Evolutionary conservation across 1,140 invertebrate species (phyloP), one percentile per base, ranked within the genome.

Genomic region (Pseudomyrmex cubaensis): DNA sequence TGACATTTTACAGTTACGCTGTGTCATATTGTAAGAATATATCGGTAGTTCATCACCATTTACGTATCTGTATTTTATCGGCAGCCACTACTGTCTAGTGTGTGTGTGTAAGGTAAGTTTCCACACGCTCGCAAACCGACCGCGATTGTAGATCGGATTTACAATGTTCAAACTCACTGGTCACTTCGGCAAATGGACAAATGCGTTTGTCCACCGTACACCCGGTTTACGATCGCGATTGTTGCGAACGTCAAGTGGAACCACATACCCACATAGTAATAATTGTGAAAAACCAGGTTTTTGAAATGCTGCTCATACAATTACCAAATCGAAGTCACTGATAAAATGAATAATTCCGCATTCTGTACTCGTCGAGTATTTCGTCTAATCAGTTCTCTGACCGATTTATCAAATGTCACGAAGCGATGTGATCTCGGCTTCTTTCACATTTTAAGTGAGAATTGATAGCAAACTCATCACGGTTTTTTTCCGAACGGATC

Each of bases 341-440:
- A 35, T 77, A 35, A n/a, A 56, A 44, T n/a, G 20, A 9, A 56
- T 44, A 7, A 76, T 56, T 20, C 15, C 66, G 13, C 57, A 77
- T 67, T 52, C 48, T 67, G 54, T 0, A 20, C n/a, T 54, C n/a
- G 12, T 56, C n/a, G 15, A 77, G 44, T 63, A 62, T 64, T n/a
- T 66, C 8, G 5, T 2, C n/a, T 44, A 76, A 76, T 76, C 22
- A 76, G 35, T 1, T 76, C 15, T 46, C 17, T 17, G 7, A 52
- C 50, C 46, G 15, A 64, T 63, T 76, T n/a, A 66, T 77, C 20
- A 10, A 63, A 15, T 63, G 20, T 63, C 50, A 56, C 9, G 12
- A 67, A 35, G 25, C 12, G 62, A 77, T 25, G 35, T 17, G 59
- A 74, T 54, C 22, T 76, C 22, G n/a, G 35, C 48, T 75, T 35